Base-by-base conservation (phyloP, 2,888 invertebrate genomes). In the Teleiodes luculella region DNA sequence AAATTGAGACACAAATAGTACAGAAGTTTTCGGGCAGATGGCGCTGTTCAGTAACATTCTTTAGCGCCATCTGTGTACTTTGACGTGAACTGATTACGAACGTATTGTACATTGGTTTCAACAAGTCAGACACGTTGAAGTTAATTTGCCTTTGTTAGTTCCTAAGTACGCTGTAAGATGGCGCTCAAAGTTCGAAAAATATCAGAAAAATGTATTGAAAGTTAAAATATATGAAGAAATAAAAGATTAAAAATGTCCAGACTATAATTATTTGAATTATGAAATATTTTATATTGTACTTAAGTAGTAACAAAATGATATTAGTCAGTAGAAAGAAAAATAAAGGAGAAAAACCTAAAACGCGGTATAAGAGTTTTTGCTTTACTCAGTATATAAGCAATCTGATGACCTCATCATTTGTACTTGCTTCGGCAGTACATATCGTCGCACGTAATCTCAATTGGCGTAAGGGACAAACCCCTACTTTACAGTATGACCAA, bases 351-450 rank as follows among this genome's bases (percentile, higher is more conserved):
- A 62, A 30, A 16, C 33, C 58, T 65, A 59, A 28, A 65, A 60
- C 63, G 59, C 68, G 57, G 61, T 56, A 57, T 39, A 13, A 41
- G 52, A 36, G 47, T 64, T 64, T 63, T 59, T 30, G 5, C 0
- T 28, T 0, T 0, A 0, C 1, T 48, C 0, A 24, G 54, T 54
- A 61, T 62, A 52, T 58, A 55, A 63, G 55, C 5, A 13, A 48
- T 16, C 3, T 1, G 2, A 3, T 16, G 7, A 0, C 0, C 0
- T 0, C 0, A 0, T 0, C 7, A 4, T 13, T 0, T 63, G 75
- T 76, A 75, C 76, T 75, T 75, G 76, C 76, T 76, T 76, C 76
- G 74, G 76, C 75, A 77, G 76, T 76, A 76, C 76, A 76, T 76
- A n/a, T n/a, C n/a, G n/a, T n/a, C n/a, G n/a, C n/a, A n/a, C n/a